phyloP scores from a whole-genome alignment of 2,888 invertebrate genomes.

The Punctoribates punctum region DNA sequence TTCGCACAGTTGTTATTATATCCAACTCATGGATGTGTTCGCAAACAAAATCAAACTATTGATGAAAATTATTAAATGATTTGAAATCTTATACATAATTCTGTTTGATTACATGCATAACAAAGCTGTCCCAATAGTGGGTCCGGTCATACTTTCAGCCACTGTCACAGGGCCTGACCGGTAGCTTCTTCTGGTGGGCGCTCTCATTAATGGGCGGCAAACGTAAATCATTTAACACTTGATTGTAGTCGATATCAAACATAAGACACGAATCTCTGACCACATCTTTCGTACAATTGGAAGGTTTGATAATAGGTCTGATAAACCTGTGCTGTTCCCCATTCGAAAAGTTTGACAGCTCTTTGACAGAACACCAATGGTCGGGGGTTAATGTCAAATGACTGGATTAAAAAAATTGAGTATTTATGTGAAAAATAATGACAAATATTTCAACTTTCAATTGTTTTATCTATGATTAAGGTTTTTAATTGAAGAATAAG shows the following conservation, averaged over 20 bases:
- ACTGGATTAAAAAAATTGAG: conserved; percentile 12
- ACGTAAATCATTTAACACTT: conserved; percentile 14
- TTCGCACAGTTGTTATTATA: conserved; percentile 7
- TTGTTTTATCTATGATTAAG: too few species aligned
- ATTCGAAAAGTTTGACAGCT: conserved; percentile 37
- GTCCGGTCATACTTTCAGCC: conserved; percentile 40
- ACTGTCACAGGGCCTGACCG: conserved; percentile 25
- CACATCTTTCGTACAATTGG: not conserved
- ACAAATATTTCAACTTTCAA: too few species aligned
- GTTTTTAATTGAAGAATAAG: too few species aligned
- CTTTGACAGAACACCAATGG: conserved; percentile 42
- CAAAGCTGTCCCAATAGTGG: conserved; percentile 40
- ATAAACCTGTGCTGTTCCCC: conserved; percentile 39
- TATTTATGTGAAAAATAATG: not conserved
- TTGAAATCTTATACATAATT: not conserved
- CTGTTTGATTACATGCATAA: conserved; percentile 38
- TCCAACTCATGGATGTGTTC: conserved; percentile 26
- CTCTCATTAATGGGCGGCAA: conserved; percentile 20
- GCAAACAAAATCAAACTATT: conserved; percentile 39
- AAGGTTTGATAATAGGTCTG: conserved; percentile 26
- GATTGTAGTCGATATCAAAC: conserved; percentile 42
- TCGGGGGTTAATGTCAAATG: conserved; percentile 36
- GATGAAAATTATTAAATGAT: not conserved
- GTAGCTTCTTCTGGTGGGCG: not conserved
- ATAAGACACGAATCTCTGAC: conserved; percentile 36